Evolutionary conservation across 2,797 vertebrate genomes (phyloP), one percentile per base, ranked within the genome.

Genomic region (Limnodromus scolopaceus): DNA sequence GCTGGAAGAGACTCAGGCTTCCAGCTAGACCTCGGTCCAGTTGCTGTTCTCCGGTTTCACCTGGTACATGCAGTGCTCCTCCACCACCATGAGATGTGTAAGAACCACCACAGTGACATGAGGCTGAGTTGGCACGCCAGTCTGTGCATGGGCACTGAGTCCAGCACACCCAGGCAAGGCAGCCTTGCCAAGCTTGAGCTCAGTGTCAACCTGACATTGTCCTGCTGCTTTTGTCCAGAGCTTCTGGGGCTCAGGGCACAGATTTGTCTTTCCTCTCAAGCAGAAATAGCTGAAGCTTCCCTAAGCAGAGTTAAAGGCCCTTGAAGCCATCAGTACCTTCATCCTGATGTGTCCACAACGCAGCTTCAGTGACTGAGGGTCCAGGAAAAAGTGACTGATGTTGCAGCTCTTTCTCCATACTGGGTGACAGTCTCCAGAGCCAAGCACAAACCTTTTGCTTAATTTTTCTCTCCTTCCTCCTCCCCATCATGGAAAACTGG

Each of bases 91-190:
- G 49, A 16, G 15, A 51, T 6, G 9, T 16, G 25, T 1, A 27
- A 49, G 57, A 66, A 43, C 18, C 58, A 24, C 45, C 32, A 17
- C 14, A 9, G 60, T 43, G 19, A 1, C 24, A 4, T 8, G 48
- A 61, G n/a, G 41, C 61, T 2, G 0, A 17, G 60, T 28, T 27
- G 45, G 1, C 1, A 39, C 1, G 0, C 7, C 1, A 1, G n/a
- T 19, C 54, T 28, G 6, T 30, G n/a, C 24, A 2, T 15, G 55
- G 49, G 63, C 55, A 41, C 38, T 32, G 72, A 65, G 6, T 57
- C 41, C 69, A 66, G 78, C 58, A 36, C 22, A 13, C 38, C 30
- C 28, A 54, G n/a, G 19, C 75, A 71, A 25, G 28, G 57, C 75
- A 57, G 55, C 61, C 27, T 49, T 25, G 41, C 61, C 6, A 0